Conservation (phyloP, 2,797 vertebrate genomes). For the Crypturellus tataupa region DNA sequence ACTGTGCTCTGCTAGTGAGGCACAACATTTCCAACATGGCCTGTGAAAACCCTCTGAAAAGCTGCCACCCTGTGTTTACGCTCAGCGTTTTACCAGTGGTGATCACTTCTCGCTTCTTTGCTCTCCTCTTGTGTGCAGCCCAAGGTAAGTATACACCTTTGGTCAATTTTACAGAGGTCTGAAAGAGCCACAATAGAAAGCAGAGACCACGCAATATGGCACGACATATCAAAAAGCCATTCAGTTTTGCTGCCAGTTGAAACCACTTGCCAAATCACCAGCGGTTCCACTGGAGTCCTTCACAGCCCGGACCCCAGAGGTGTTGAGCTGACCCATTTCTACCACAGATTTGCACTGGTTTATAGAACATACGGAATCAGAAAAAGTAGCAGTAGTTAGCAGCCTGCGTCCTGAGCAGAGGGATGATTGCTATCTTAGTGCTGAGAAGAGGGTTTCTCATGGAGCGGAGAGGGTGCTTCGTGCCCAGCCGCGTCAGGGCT, state of each 20-base stretch:
- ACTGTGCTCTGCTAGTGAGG: constrained; percentile 42
- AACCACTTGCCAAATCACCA: constrained; percentile 35
- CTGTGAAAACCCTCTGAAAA: constrained; percentile 47
- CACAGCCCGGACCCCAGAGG: not conserved
- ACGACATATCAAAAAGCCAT: not conserved
- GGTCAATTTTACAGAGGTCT: not conserved
- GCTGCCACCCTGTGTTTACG: constrained; percentile 15
- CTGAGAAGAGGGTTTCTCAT: not conserved
- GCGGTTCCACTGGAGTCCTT: not conserved
- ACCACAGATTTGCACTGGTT: not conserved
- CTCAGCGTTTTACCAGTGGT: not conserved
- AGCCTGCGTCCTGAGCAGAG: not conserved
- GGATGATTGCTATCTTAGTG: not conserved
- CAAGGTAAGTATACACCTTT: not conserved
- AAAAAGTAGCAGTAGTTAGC: not conserved
- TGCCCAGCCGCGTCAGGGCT: not conserved
- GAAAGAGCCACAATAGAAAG: constrained; percentile 28
- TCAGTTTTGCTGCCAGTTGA: not conserved
- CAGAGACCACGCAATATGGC: not conserved
- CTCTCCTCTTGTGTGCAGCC: not conserved
- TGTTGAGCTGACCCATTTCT: not conserved
- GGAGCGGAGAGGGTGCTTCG: constrained; percentile 3
- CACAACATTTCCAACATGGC: constrained; percentile 37
- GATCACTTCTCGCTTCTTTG: not conserved
- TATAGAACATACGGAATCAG: not conserved